Percentiles rank a stretch among this genome's conserved stretches.
phyloP scores from a whole-genome alignment of 2,888 invertebrate genomes.

The Calliphora vomitoria region DNA sequence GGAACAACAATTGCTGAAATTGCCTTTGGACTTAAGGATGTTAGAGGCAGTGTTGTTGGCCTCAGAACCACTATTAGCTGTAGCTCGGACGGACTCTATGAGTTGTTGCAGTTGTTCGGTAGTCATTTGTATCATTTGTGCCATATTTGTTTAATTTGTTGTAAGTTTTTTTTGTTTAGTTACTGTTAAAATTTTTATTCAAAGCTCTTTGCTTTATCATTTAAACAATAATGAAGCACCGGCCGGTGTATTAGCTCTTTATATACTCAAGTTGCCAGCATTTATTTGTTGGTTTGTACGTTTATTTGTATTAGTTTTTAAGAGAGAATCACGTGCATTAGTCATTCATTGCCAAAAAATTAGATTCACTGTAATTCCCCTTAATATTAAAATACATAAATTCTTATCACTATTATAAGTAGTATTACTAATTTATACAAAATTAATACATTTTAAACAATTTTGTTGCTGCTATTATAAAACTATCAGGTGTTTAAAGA shows the following conservation, averaged over 20 bases:
- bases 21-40: slow-evolving; percentile 78
- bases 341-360: background rate
- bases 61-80: slow-evolving; percentile 63
- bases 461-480: too few relatives aligned
- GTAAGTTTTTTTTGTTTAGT: background rate
- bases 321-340: background rate
- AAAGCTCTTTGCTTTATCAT: slow-evolving; percentile 4
- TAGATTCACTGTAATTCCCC: too few relatives aligned
- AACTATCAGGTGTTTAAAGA: too few relatives aligned
- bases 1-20: slow-evolving; percentile 79
- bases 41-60: slow-evolving; percentile 50
- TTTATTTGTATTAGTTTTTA: too few relatives aligned
- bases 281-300: background rate
- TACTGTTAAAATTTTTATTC: background rate
- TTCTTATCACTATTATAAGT: background rate
- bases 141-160: slow-evolving; percentile 63
- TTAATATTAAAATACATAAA: too few relatives aligned
- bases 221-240: background rate
- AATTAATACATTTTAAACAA: too few relatives aligned
- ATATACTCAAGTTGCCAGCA: slow-evolving; percentile 9
- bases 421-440: too few relatives aligned
- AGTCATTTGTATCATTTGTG: slow-evolving; percentile 77
- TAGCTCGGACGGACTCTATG: slow-evolving; percentile 78
- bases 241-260: background rate
- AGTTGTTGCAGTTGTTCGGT: slow-evolving; percentile 80